phyloP scores from a whole-genome alignment of 2,113 vertebrate species.

The Peromyscus californicus region DNA sequence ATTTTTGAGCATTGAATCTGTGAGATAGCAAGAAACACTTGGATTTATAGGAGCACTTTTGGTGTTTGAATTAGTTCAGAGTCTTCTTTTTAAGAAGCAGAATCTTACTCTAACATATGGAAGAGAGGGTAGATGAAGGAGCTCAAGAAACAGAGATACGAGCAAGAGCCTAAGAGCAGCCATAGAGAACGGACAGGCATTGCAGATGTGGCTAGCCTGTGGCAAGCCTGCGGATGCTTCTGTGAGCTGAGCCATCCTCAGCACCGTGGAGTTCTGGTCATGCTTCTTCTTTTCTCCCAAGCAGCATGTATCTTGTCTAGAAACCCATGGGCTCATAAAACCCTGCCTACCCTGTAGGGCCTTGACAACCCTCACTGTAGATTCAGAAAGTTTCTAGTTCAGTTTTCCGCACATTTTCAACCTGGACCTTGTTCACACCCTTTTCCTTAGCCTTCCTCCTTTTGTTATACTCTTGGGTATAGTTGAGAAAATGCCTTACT shows the following conservation, averaged over 20 bases:
- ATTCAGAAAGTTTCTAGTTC: background rate
- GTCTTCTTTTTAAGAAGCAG: slow-evolving; percentile 8
- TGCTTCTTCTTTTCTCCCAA: slow-evolving; percentile 32
- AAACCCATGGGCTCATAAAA: background rate
- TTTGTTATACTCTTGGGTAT: background rate
- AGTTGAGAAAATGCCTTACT: slow-evolving; percentile 31
- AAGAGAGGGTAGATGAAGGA: background rate
- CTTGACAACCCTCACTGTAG: background rate
- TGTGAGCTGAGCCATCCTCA: background rate
- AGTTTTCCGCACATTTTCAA: background rate
- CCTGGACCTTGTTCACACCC: background rate
- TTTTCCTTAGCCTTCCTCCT: background rate
- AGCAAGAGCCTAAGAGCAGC: background rate
- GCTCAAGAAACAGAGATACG: background rate
- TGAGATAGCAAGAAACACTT: background rate
- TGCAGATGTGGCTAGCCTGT: background rate
- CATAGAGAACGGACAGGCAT: background rate
- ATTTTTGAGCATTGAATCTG: background rate
- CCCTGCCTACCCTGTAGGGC: background rate
- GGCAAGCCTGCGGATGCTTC: background rate
- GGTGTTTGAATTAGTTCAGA: slow-evolving; percentile 14
- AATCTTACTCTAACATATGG: background rate
- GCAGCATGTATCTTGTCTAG: background rate
- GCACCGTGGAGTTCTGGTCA: background rate
- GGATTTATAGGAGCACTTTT: background rate